Evolutionary conservation across 2,797 vertebrate species (phyloP), one percentile per base, ranked within the genome.

Genomic region (Anguilla obscura): DNA sequence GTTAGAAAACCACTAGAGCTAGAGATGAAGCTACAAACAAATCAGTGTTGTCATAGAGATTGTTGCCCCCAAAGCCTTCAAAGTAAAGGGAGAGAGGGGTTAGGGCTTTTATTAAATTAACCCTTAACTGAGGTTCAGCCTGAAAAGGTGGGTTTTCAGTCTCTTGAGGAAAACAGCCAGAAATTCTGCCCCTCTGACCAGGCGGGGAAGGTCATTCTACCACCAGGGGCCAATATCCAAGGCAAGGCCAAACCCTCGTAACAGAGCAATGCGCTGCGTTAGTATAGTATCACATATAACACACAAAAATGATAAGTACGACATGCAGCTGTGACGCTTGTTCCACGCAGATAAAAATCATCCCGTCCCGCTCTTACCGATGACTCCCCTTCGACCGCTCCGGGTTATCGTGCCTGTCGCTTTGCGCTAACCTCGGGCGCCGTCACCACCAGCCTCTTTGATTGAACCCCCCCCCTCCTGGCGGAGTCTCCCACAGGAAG

Each of bases 401-500:
- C 69, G 40, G 69, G 69, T 74, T 74, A 74, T 45, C 12, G 2
- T 79, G 33, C 16, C 36, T 79, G 33, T 79, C 16, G 14, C 12
- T 40, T 16, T 45, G 33, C 14, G 2, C 74, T 40, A 36, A 18
- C 74, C 74, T 45, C 74, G 40, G 74, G 16, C 69, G 14, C 33
- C 69, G 12, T 33, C 69, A 74, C 69, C 69, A 16, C 69, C 69
- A 74, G 69, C 69, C 69, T 33, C 30, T 30, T 74, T 33, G 30
- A 79, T 36, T 79, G 74, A 36, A 74, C 1, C 36, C 74, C 74
- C 71, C 71, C 66, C n/a, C 74, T 45, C 36, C 33, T 36, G 74
- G 74, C 74, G 6, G 74, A 36, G 40, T 45, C 56, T 79, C 33
- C 74, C 74, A 79, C 74, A 79, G 74, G 74, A 79, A 79, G 74